These are phyloP conservation scores for Gymnarchus niloticus DNA, from an alignment of 2,113 vertebrate species.

Conservation along the genomic window DNA sequence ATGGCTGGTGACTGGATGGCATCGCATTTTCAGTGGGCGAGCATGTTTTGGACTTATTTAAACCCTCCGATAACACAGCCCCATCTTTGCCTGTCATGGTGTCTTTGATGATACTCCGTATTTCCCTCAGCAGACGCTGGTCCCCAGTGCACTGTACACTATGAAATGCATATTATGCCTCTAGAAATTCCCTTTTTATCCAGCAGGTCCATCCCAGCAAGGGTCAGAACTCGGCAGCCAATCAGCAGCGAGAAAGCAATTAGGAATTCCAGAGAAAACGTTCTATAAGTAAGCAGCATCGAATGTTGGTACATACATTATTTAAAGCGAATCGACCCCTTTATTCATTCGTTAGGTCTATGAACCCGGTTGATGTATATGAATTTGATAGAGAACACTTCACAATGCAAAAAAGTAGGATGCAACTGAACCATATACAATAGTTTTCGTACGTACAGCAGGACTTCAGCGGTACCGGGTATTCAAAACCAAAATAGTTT, in stretches of 20 bases:
- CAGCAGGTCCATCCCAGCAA: constrained; percentile 88
- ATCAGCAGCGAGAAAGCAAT: constrained; percentile 69
- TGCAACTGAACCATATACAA: not conserved
- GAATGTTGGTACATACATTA: constrained; percentile 39
- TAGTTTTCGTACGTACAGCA: not conserved
- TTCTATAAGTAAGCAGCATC: constrained; percentile 43
- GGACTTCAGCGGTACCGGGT: not conserved
- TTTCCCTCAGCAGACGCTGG: constrained; percentile 47
- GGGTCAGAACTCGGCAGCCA: constrained; percentile 84
- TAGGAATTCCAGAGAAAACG: constrained; percentile 78
- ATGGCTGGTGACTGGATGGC: constrained; percentile 48
- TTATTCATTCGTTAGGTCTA: constrained; percentile 33
- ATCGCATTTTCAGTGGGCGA: constrained; percentile 52
- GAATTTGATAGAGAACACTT: constrained; percentile 17
- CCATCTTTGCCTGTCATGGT: constrained; percentile 88
- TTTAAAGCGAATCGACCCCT: constrained; percentile 23
- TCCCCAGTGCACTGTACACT: constrained; percentile 80
- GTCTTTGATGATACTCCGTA: constrained; percentile 46
- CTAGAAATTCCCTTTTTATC: constrained; percentile 92
- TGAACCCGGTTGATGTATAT: constrained; percentile 15
- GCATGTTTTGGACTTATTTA: constrained; percentile 69
- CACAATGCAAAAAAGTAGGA: not conserved
- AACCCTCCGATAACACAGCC: constrained; percentile 69
- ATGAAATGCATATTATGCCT: constrained; percentile 73
- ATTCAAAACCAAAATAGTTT: not conserved